These are phyloP conservation scores for Halocynthia roretzi DNA, from an alignment of 23 tunicate species.

Conservation along the genomic window DNA sequence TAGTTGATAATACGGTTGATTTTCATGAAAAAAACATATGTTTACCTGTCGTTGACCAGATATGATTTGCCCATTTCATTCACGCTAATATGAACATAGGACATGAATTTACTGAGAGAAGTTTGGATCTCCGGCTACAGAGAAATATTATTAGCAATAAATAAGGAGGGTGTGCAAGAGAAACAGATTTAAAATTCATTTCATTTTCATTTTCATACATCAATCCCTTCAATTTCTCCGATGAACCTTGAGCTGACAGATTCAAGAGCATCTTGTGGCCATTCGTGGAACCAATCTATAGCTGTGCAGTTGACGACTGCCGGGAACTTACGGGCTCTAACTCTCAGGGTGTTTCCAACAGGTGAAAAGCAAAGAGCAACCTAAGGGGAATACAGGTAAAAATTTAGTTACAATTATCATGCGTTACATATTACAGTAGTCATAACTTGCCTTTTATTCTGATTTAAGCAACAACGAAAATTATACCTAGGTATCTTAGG, in stretches of 20 bases:
- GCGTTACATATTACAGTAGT: no score
- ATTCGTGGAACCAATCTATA: slow-evolving; percentile 99
- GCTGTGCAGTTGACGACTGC: slow-evolving; percentile 98
- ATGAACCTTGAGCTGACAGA: slow-evolving; percentile 89
- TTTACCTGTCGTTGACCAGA: slow-evolving; percentile 77
- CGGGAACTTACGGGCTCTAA: slow-evolving; percentile 91
- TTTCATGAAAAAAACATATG: neutral
- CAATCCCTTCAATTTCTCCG: slow-evolving; percentile 79
- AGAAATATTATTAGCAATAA: neutral
- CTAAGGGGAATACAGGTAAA: slow-evolving; percentile 6
- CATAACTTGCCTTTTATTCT: no score
- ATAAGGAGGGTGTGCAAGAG: neutral
- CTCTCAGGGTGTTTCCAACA: slow-evolving; percentile 90
- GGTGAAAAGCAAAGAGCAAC: slow-evolving; percentile 99
- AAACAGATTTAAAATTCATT: neutral
- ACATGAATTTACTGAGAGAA: slow-evolving; percentile 91
- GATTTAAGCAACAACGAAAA: no score
- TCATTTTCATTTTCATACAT: slow-evolving; percentile 14
- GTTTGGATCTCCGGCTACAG: slow-evolving; percentile 55
- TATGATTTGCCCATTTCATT: slow-evolving; percentile 73
- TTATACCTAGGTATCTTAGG: no score
- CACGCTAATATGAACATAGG: slow-evolving; percentile 88
- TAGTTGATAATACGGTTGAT: neutral
- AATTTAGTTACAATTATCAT: no score
- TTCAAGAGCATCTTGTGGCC: slow-evolving; percentile 96